Base-by-base conservation (phyloP, 1,140 invertebrate genomes). In the Heliconius nattereri region DNA sequence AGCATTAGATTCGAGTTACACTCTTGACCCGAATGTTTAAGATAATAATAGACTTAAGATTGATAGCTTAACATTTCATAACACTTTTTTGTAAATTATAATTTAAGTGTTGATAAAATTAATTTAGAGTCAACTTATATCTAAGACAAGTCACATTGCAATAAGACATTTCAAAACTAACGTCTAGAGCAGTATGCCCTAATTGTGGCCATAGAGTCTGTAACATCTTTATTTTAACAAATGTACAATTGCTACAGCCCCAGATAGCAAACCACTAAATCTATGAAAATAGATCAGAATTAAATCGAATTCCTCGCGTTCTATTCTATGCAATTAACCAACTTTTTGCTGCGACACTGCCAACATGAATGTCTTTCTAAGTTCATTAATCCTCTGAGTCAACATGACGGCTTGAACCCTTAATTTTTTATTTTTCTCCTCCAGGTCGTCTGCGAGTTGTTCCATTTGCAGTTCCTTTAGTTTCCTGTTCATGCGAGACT, bases 401-500 rank as follows among this genome's bases (percentile, higher is more conserved):
- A 94, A 82, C 40, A 92, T 85, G 52, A 91, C 91, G 23, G 90
- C 92, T 84, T 87, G 88, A 40, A 92, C 86, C 85, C 86, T 85
- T 54, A 95, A 82, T 80, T 91, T 88, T 72, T 93, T 90, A 84
- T 95, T 95, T 81, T 87, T 86, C 35, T 92, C 90, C 80, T 94
- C 94, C 73, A 95, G 84, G 40, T 94, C 89, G 40, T 86, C 85
- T 16, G 90, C 94, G 52, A 89, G 52, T 66, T 92, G 88, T 81
- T 93, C 89, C 89, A 92, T 94, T 81, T 94, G 91, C 77, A 93
- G 84, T 82, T 97, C 97, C 82, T 96, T 96, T 8, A 95, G 93
- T 89, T 97, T 97, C 76, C 97, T 96, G 78, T 97, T 97, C 92
- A 96, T 95, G 78, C 97, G 92, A 0, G 96, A 97, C 83, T 95